Evolutionary conservation across 2,888 invertebrate genomes (phyloP), one percentile per base, ranked within the genome.

Genomic region (Dioctria rufipes): DNA sequence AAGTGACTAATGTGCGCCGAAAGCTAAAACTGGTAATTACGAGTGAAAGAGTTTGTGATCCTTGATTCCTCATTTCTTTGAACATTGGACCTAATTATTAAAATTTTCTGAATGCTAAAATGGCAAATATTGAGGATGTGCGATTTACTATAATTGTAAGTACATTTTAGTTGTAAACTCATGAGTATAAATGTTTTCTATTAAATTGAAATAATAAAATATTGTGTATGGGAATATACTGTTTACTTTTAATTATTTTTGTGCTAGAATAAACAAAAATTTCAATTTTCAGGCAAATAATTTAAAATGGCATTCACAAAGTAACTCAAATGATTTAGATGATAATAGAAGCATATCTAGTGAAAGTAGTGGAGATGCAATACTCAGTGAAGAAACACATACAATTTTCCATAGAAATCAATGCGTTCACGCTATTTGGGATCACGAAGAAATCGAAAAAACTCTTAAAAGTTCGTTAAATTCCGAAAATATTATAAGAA

Each of bases 81-180:
- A 25, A 25, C 25, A 25, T 25, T 46, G 49, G 6, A 46, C 1
- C 1, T 46, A 5, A 9, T 71, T 54, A 67, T 43, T 46, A 43
- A 66, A 25, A 13, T 13, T 75, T 61, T 37, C 25, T 58, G 43
- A n/a, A 43, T 75, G 13, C 13, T 11, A 65, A 37, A 71, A n/a
- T 2, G 66, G 13, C 11, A 25, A 80, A 71, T 43, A 89, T 89
- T 88, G 88, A 89, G 82, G 88, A 88, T 84, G 88, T 89, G 71
- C 86, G 89, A 83, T 89, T 89, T 85, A 88, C 89, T 80, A 89
- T 89, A 78, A 89, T 89, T 85, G 89, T 89, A 86, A 88, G 89
- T 86, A 78, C 46, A 25, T 25, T 25, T 25, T 25, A 25, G 25
- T 25, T 25, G 25, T 25, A 25, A 25, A 25, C 25, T 25, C 25